phyloP scores from a whole-genome alignment of 2,888 invertebrate species.

The Icerya purchasi region DNA sequence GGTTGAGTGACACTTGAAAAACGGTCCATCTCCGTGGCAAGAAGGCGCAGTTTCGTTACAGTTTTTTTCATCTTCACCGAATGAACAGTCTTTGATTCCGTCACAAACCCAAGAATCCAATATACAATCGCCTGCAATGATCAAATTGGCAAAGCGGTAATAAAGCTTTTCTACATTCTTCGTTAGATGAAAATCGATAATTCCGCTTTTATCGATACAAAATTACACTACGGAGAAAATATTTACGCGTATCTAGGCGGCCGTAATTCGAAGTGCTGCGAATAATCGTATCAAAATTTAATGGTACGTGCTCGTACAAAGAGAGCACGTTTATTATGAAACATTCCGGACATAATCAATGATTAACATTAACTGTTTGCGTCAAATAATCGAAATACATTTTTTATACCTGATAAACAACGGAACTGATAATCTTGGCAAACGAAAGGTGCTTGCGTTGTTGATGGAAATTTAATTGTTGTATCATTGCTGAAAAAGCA shows the following conservation, averaged over 20 bases:
- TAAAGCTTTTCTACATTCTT: constrained; percentile 17
- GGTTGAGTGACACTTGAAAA: constrained; percentile 38
- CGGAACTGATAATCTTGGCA: constrained; percentile 17
- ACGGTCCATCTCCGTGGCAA: constrained; percentile 22
- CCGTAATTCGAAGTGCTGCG: too few species aligned
- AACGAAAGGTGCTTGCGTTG: constrained; percentile 14
- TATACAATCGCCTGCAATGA: constrained; percentile 32
- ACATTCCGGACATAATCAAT: too few species aligned
- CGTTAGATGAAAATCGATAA: constrained; percentile 9
- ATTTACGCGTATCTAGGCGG: too few species aligned
- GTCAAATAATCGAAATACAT: constrained; percentile 33
- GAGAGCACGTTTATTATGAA: too few species aligned
- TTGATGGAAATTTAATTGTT: constrained; percentile 18
- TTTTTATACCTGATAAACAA: constrained; percentile 11
- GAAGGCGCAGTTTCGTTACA: constrained; percentile 24
- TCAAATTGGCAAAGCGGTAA: too few species aligned
- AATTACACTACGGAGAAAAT: too few species aligned
- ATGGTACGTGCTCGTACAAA: too few species aligned
- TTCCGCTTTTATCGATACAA: too few species aligned
- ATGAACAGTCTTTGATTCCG: constrained; percentile 33
- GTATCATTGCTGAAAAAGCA: constrained; percentile 25
- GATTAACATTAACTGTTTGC: constrained; percentile 29
- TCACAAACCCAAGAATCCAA: constrained; percentile 39
- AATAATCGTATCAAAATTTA: too few species aligned
- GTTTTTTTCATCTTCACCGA: constrained; percentile 38